Base-by-base conservation (phyloP, 1,140 invertebrate genomes). In the Leucophenga varia region DNA sequence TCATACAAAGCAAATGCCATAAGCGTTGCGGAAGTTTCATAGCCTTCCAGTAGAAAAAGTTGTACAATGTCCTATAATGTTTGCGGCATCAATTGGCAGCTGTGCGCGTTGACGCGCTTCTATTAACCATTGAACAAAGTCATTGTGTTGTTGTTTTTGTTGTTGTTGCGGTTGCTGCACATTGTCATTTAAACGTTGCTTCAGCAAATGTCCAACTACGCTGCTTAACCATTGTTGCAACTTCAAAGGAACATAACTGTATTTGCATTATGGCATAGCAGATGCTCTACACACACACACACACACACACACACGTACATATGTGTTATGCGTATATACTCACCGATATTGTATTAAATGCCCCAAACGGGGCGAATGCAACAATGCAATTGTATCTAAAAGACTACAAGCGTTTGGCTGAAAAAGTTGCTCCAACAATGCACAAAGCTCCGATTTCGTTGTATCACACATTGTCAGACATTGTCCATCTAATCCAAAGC, bases 11-110 rank as follows among this genome's bases (percentile, higher is more conserved):
- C 52, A 39, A 61, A 61, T 4, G 61, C 63, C 22, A 70, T 21
- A 6, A 63, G 31, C 35, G 53, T 51, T 10, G 61, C 56, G 4
- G 67, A 71, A 19, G 67, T 71, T 38, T 71, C 67, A 34, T 68
- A 71, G 2, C 67, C 67, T 47, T 69, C 65, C 3, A 69, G 30
- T 10, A 69, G 37, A 35, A 68, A n/a, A 32, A 1, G 65, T 68
- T 20, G 49, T 49, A 20, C 57, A 61, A 40, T 69, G 64, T 4
- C 64, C 65, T 1, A 52, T 32, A 6, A 64, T 44, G 9, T 53
- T 55, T 2, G 25, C 10, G 7, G 12, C 17, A 47, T 48, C 43
- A 10, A 55, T 22, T 9, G 40, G 39, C 40, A 47, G 1, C n/a
- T 18, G 7, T 7, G 16, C 20, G 39, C 38, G 22, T 36, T 48